These are phyloP conservation scores for Notiomystis cincta DNA, from an alignment of 2,113 vertebrate species.

Conservation along the genomic window DNA sequence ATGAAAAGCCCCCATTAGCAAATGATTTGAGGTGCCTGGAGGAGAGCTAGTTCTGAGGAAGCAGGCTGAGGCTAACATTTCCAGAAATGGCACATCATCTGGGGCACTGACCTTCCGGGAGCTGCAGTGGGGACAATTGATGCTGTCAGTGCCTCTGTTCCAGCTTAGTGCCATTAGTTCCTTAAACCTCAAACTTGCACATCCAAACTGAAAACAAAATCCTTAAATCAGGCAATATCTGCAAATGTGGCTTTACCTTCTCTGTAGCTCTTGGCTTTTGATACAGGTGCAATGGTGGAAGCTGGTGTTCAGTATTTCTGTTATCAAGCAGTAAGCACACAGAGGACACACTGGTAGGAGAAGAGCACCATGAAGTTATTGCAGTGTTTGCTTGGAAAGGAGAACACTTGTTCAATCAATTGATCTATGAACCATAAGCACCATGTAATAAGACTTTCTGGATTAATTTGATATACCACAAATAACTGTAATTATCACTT, in stretches of 20 bases:
- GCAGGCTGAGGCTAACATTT: not conserved
- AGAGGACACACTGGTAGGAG: fast-evolving
- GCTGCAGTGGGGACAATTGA: not conserved
- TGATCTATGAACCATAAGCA: not conserved
- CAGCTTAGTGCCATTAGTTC: not conserved
- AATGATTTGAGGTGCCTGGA: not conserved
- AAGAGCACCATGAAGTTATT: not conserved
- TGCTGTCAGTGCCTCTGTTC: not conserved
- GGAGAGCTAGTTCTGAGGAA: not conserved
- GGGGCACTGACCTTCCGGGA: not conserved
- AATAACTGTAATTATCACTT: not conserved
- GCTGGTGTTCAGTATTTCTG: not conserved
- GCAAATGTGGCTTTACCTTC: not conserved
- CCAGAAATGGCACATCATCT: not conserved
- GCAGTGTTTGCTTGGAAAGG: not conserved
- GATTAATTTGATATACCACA: not conserved
- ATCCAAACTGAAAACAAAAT: not conserved
- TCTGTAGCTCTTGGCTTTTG: not conserved
- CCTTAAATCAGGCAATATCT: not conserved
- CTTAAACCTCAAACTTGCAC: not conserved
- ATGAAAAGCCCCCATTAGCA: not conserved
- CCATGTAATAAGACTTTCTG: not conserved
- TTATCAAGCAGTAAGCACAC: not conserved
- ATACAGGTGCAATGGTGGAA: not conserved
- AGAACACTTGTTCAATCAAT: not conserved